Base-by-base conservation (phyloP, 2,797 vertebrate species). In the Sandelia bainsii region DNA sequence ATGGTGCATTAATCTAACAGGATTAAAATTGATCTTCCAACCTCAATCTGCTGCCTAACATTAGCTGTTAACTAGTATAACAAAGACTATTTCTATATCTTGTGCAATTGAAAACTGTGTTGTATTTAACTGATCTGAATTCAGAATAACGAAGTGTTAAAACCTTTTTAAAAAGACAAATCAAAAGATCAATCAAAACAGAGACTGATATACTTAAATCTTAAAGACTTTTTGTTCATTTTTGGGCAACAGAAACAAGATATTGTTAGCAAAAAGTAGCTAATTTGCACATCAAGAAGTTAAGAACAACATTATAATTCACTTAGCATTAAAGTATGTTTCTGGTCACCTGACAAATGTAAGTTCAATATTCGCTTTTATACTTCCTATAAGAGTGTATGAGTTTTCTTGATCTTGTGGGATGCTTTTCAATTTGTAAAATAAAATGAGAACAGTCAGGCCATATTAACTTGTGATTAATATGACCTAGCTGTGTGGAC, bases 381-480 rank as follows among this genome's bases (percentile, higher is more conserved):
- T n/a, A n/a, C n/a, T 61, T 27, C 14, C 37, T 40, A 17, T 58
- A 49, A 40, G 66, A 71, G 57, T 56, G 9, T 53, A 64, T 57
- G 58, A 69, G 62, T 67, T 76, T 50, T 57, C 32, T 64, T 60
- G 66, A 69, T 63, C 56, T 70, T 68, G 32, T 71, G 32, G 57
- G 52, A 53, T n/a, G 64, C 48, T 75, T 81, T 85, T 79, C 40
- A 83, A 65, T 82, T 79, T 81, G 70, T 66, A 56, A 58, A 76
- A 81, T 81, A 40, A 83, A 85, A 82, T 60, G 32, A 77, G 66
- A 75, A 69, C 25, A 59, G 29, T 8, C 29, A 32, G 29, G 29
- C 6, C 29, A 32, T 32, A 32, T 32, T 32, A 32, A 32, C 72
- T 53, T 59, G 62, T 56, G 61, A 83, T 88, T 80, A 88, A 76